Evolutionary conservation across 2,888 invertebrate species (phyloP).

Genomic region (Pseudeuparius sepicola): DNA sequence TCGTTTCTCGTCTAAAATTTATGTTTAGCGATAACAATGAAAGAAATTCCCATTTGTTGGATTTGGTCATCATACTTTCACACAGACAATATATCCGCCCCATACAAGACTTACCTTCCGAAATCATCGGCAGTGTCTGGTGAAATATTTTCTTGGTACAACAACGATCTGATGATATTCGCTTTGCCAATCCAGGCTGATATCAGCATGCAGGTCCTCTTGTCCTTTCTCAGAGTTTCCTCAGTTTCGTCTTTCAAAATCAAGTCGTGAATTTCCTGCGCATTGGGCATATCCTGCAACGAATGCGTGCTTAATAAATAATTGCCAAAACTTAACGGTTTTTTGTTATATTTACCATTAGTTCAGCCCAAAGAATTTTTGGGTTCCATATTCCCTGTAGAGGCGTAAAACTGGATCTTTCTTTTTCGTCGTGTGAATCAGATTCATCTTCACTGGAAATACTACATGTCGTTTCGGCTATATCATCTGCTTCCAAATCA

Average conservation of each 20-base stretch:
- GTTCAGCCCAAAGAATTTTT: conserved; percentile 26
- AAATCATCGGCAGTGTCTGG: conserved; percentile 55
- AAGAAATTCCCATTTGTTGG: too few species aligned
- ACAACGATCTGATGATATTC: conserved; percentile 43
- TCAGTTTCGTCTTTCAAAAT: conserved; percentile 41
- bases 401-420: conserved; percentile 26
- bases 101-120: conserved; percentile 53
- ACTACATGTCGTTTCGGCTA: conserved; percentile 25
- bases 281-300: conserved; percentile 38
- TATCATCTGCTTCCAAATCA: conserved; percentile 21
- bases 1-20: too few species aligned
- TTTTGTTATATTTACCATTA: conserved; percentile 30
- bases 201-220: conserved; percentile 48
- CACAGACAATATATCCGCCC: too few species aligned
- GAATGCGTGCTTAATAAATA: conserved; percentile 9
- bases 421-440: conserved; percentile 37
- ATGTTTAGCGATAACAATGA: too few species aligned
- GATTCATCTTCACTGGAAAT: conserved; percentile 46
- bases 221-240: conserved; percentile 38
- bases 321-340: conserved; percentile 1
- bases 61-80: too few species aligned
- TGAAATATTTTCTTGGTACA: conserved; percentile 49
- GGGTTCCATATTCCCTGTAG: conserved; percentile 36
- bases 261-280: conserved; percentile 35
- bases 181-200: conserved; percentile 52